A percentile compares a stretch with the other conserved stretches of the same genome.
Evolutionary conservation across 35 echinoderm and acorn worm genomes (phyloP).

Genomic region (Lytechinus variegatus): DNA sequence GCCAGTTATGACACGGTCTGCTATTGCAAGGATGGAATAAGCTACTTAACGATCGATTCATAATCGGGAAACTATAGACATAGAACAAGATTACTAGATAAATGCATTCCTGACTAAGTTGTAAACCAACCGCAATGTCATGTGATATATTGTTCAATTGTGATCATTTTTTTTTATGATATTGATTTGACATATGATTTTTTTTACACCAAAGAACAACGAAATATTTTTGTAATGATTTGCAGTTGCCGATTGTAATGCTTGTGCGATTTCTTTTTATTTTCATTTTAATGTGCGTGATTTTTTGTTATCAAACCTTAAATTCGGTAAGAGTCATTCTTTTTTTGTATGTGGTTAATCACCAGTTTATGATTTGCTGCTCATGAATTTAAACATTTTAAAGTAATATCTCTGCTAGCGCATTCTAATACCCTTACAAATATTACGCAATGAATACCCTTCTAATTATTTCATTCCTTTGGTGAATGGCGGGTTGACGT

Average conservation of each 20-base stretch:
- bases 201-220: constrained; percentile 57
- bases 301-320: background rate
- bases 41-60: background rate
- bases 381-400: background rate
- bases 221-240: constrained; percentile 57
- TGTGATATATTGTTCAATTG: background rate
- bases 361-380: background rate
- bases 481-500: background rate
- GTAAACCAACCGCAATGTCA: constrained; percentile 30
- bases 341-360: background rate
- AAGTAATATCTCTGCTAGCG: background rate
- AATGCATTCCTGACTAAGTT: constrained; percentile 30
- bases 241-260: background rate
- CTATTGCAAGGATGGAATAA: background rate
- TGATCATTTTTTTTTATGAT: constrained; percentile 32
- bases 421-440: background rate
- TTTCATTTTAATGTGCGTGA: background rate
- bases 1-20: background rate
- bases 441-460: background rate
- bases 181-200: constrained; percentile 6
- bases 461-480: background rate
- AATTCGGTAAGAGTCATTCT: background rate
- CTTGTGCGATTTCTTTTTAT: background rate
- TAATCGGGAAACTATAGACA: background rate
- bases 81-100: background rate